These are phyloP conservation scores for Balaenoptera acutorostrata DNA, from an alignment of 2,113 vertebrate genomes.

Conservation along the genomic window DNA sequence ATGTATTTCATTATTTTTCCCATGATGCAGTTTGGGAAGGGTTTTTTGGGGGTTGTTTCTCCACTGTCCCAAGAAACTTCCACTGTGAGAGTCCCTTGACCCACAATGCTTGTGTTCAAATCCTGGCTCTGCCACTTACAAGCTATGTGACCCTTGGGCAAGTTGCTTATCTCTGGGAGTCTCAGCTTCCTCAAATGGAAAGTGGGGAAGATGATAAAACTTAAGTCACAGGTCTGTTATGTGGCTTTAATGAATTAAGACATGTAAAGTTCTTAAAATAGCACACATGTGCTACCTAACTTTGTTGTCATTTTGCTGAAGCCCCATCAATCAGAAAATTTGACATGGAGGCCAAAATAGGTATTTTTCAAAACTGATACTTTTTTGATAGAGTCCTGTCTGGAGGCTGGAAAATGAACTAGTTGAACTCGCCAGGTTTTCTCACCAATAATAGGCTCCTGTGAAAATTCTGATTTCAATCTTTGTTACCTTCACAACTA, in stretches of 20 bases:
- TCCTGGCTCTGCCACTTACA: neutral
- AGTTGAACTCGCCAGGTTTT: neutral
- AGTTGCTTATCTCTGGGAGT: neutral
- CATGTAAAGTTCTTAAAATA: neutral
- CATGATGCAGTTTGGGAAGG: neutral
- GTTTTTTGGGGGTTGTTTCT: neutral
- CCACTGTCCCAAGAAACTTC: neutral
- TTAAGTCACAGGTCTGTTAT: neutral
- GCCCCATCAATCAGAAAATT: neutral
- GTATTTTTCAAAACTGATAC: neutral
- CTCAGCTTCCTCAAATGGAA: neutral
- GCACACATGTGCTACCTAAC: neutral
- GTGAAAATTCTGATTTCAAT: slow-evolving; percentile 1
- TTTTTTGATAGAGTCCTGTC: neutral
- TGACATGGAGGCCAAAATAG: neutral
- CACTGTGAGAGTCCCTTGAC: neutral
- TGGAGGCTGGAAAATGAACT: neutral
- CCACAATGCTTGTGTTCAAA: neutral
- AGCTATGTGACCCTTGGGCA: neutral
- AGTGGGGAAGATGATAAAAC: neutral
- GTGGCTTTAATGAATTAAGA: neutral
- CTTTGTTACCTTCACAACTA: neutral
- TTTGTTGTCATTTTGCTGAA: neutral
- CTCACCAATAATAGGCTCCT: neutral
- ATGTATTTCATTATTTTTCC: neutral